Conservation (phyloP, 2,888 invertebrate genomes). For the Xestobium rufovillosum region DNA sequence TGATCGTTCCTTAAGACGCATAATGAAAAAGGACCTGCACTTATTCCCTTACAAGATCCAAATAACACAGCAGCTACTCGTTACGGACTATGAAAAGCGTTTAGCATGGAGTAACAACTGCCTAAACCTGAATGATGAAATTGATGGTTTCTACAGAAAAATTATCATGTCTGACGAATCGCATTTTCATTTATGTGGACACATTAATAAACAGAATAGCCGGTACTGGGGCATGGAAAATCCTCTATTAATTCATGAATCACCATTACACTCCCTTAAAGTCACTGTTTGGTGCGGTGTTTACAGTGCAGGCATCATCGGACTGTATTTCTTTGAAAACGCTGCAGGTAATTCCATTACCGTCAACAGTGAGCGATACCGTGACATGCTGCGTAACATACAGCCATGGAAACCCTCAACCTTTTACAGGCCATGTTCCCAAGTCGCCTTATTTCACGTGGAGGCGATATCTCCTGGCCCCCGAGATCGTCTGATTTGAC, state of each 20-base stretch:
- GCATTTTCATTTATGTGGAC: constrained; percentile 1
- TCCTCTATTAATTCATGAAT: constrained; percentile 12
- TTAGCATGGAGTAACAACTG: neutral
- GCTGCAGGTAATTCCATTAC: constrained; percentile 15
- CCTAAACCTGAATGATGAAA: neutral
- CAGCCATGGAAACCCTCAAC: neutral
- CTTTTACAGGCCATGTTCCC: neutral
- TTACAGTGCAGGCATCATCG: constrained; percentile 13
- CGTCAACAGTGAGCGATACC: neutral
- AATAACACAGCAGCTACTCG: neutral
- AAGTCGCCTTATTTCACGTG: neutral
- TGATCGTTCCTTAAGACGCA: constrained; percentile 1
- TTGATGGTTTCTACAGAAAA: neutral
- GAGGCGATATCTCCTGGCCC: neutral
- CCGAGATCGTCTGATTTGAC: constrained; percentile 3
- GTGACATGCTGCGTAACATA: neutral
- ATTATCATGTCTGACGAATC: constrained; percentile 1
- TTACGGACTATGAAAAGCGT: constrained; percentile 2
- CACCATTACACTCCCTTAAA: constrained; percentile 14
- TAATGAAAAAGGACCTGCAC: neutral
- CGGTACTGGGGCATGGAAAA: constrained; percentile 17
- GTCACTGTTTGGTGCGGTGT: constrained; percentile 11
- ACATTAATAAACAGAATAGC: constrained; percentile 8
- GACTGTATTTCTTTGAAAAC: constrained; percentile 16
- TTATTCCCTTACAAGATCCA: neutral